phyloP scores from a whole-genome alignment of 1,140 invertebrate genomes.

The Leucophenga varia region DNA sequence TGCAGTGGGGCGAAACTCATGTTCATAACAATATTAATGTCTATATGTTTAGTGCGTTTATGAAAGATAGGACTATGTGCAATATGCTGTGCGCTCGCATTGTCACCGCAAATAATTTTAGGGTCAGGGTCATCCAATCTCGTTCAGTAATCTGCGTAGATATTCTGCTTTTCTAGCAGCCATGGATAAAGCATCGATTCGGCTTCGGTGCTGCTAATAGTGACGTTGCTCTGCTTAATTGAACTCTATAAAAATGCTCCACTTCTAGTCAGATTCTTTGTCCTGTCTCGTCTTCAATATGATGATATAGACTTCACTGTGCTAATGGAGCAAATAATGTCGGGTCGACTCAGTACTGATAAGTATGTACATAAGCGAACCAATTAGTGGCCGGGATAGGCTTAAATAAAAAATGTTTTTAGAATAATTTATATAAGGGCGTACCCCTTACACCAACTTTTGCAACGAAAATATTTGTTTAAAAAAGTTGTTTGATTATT shows the following conservation, averaged over 20 bases:
- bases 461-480: no score
- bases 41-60: constrained; percentile 8
- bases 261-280: constrained; percentile 15
- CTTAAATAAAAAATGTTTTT: no score
- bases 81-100: not conserved
- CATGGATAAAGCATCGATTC: constrained; percentile 19
- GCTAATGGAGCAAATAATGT: constrained; percentile 48
- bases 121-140: constrained; percentile 8
- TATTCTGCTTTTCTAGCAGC: constrained; percentile 20
- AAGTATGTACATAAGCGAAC: no score
- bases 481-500: no score
- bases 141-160: constrained; percentile 5
- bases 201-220: constrained; percentile 22
- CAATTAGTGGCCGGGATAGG: no score
- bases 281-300: constrained; percentile 25
- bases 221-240: constrained; percentile 16
- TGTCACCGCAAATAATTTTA: not conserved
- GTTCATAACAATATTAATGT: no score
- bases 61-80: not conserved
- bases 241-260: constrained; percentile 27
- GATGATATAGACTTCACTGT: constrained; percentile 34
- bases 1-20: no score
- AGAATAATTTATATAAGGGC: no score
- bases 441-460: no score
- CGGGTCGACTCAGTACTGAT: constrained; percentile 43